Percentiles rank a stretch among this genome's conserved stretches.
Evolutionary conservation across 1,140 invertebrate species (phyloP).

Genomic region (Pseudomyrmex dendroicus): DNA sequence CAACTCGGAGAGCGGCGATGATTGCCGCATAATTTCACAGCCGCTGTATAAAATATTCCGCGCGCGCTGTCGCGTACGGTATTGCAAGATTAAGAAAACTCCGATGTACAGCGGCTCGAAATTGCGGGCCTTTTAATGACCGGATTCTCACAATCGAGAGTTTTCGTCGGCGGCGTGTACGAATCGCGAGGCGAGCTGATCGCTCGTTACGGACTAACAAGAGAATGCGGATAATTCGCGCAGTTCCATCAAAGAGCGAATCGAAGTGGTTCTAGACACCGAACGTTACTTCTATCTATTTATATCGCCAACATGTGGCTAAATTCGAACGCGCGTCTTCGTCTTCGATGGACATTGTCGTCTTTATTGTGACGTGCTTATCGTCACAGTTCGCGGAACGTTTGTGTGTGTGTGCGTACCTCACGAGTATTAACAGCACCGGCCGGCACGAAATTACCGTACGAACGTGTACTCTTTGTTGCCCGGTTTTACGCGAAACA

Average conservation of each 20-base stretch:
- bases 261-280: not conserved
- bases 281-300: constrained; percentile 31
- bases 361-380: not conserved
- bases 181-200: not conserved
- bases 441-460: not conserved
- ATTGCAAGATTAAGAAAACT: not conserved
- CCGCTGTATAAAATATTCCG: not conserved
- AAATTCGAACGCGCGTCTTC: constrained; percentile 8
- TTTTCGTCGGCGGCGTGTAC: not conserved
- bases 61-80: not conserved
- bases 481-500: constrained; percentile 53
- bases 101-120: not conserved
- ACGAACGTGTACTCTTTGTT: constrained; percentile 29
- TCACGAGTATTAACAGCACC: constrained; percentile 25
- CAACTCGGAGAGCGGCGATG: not conserved
- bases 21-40: constrained; percentile 50
- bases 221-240: not conserved
- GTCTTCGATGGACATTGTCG: constrained; percentile 4
- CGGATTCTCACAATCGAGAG: not conserved
- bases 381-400: not conserved
- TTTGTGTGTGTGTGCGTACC: not conserved
- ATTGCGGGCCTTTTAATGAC: not conserved
- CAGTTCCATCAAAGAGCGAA: not conserved
- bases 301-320: constrained; percentile 12
- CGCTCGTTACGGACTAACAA: not conserved